These are phyloP conservation scores for Nephrocerus scutellatus DNA, from an alignment of 2,888 invertebrate species.

Conservation along the genomic window DNA sequence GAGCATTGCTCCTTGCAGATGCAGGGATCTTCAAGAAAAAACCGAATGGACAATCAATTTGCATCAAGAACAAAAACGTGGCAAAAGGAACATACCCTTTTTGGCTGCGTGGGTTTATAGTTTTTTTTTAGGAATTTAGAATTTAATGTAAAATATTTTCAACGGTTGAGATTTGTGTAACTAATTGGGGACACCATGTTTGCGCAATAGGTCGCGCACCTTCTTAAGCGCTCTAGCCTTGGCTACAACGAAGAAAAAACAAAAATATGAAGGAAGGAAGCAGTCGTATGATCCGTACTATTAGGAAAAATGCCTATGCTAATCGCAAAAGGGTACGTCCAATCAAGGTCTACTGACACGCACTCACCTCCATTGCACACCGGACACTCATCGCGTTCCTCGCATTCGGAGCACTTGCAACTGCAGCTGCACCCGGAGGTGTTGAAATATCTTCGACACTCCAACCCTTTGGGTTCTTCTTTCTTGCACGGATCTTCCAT, in stretches of 20 bases:
- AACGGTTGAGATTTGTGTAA: constrained; percentile 8
- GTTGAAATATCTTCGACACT: constrained; percentile 16
- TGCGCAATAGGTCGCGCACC: constrained; percentile 37
- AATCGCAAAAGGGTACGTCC: constrained; percentile 29
- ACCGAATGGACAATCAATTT: not conserved
- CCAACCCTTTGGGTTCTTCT: constrained; percentile 13
- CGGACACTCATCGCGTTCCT: not conserved
- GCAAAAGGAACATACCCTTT: constrained; percentile 31
- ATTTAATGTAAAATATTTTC: constrained; percentile 8
- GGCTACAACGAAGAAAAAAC: constrained; percentile 29
- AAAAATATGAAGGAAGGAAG: too few species aligned
- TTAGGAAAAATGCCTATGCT: too few species aligned
- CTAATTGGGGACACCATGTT: constrained; percentile 35
- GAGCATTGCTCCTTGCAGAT: constrained; percentile 14
- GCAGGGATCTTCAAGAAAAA: not conserved
- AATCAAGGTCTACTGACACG: constrained; percentile 10
- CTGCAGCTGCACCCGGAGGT: not conserved
- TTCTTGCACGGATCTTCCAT: constrained; percentile 22
- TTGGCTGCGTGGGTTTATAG: too few species aligned
- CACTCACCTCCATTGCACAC: constrained; percentile 26
- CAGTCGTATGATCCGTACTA: too few species aligned
- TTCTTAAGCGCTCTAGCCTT: constrained; percentile 40
- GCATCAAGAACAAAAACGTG: not conserved
- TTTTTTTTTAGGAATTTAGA: constrained; percentile 4
- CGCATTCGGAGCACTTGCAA: too few species aligned